These are phyloP conservation scores for Sarcophaga carnaria DNA, from an alignment of 2,888 invertebrate genomes.

Conservation along the genomic window DNA sequence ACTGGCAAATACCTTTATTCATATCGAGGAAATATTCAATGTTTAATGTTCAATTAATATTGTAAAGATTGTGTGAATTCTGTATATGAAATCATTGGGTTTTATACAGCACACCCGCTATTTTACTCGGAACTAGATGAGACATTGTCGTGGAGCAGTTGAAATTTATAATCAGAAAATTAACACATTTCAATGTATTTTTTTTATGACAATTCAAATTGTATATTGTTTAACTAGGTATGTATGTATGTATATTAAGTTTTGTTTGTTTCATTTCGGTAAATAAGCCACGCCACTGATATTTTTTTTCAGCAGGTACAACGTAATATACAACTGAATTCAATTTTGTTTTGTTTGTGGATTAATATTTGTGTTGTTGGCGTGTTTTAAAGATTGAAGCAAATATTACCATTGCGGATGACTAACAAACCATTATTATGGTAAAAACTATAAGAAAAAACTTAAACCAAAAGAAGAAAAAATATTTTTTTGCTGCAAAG, in stretches of 20 bases:
- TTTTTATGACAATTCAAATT: not conserved
- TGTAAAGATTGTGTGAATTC: too few relatives aligned
- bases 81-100: too few relatives aligned
- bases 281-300: not conserved
- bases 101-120: too few relatives aligned
- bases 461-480: not conserved
- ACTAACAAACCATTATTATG: constrained; percentile 48
- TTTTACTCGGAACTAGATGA: too few relatives aligned
- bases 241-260: not conserved
- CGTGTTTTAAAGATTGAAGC: constrained; percentile 26
- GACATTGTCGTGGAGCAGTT: too few relatives aligned
- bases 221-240: not conserved
- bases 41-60: too few relatives aligned
- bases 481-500: not conserved
- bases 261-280: not conserved
- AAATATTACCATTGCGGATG: constrained; percentile 21
- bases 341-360: not conserved
- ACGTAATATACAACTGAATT: not conserved
- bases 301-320: not conserved
- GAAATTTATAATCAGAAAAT: not conserved
- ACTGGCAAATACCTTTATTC: too few relatives aligned
- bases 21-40: too few relatives aligned
- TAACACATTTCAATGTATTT: not conserved
- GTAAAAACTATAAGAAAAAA: constrained; percentile 2
- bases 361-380: constrained; percentile 25